phyloP scores from a whole-genome alignment of 2,113 vertebrate species.

The Stictonetta naevosa region DNA sequence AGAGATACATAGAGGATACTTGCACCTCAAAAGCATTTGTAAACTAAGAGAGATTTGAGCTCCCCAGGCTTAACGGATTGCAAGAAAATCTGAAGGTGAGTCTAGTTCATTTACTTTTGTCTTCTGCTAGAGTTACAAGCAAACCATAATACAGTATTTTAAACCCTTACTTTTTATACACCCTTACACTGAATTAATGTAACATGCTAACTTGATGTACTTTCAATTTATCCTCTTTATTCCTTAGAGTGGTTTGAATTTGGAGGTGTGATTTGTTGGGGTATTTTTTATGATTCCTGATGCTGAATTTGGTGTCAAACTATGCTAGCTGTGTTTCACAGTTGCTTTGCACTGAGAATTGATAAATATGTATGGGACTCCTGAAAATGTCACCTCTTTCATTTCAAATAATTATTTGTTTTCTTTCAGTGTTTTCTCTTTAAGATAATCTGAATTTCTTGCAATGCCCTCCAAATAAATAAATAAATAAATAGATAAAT shows the following conservation, averaged over 20 bases:
- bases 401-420: not conserved
- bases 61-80: not conserved
- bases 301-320: not conserved
- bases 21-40: not conserved
- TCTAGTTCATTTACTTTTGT: not conserved
- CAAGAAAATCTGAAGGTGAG: not conserved
- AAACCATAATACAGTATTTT: not conserved
- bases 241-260: not conserved
- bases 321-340: not conserved
- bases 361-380: not conserved
- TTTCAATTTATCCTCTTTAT: not conserved
- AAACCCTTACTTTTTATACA: not conserved
- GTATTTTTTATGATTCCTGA: not conserved
- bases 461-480: not conserved
- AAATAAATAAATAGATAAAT: not conserved
- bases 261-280: not conserved
- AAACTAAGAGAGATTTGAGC: not conserved
- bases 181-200: not conserved
- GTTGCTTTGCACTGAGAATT: not conserved
- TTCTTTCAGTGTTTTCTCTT: not conserved
- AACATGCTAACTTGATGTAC: not conserved
- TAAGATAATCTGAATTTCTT: not conserved
- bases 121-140: not conserved
- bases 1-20: not conserved
- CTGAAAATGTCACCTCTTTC: not conserved